phyloP scores from a whole-genome alignment of 2,888 invertebrate genomes.

The Drosophila tanythrix region DNA sequence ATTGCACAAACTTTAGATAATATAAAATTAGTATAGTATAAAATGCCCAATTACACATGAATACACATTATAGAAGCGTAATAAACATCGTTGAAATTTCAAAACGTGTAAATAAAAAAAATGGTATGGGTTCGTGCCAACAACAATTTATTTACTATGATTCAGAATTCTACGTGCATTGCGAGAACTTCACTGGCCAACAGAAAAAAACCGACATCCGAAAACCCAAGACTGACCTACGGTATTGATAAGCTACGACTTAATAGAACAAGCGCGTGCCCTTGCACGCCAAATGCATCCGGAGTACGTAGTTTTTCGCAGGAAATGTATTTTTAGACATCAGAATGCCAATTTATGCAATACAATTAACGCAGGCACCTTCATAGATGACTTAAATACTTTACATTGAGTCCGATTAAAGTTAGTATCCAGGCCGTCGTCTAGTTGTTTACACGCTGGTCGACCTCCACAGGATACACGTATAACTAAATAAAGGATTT shows the following conservation, averaged over 20 bases:
- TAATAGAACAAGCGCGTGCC: constrained; percentile 51
- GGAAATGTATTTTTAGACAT: constrained; percentile 24
- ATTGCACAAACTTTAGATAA: constrained; percentile 16
- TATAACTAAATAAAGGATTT: background rate
- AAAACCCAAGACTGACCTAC: background rate
- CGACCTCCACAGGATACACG: constrained; percentile 9
- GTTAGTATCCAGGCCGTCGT: constrained; percentile 57
- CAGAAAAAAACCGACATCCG: background rate
- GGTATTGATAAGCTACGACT: constrained; percentile 32
- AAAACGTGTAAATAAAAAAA: constrained; percentile 37
- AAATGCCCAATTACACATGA: constrained; percentile 10
- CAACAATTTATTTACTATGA: constrained; percentile 1
- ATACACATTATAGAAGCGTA: constrained; percentile 12
- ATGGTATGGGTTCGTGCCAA: constrained; percentile 31
- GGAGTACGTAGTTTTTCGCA: constrained; percentile 13
- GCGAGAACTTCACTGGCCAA: constrained; percentile 7
- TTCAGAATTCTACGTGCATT: constrained; percentile 21
- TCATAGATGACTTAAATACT: constrained; percentile 54
- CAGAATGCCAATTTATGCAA: constrained; percentile 41
- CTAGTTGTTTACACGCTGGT: constrained; percentile 19
- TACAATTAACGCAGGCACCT: background rate
- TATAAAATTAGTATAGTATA: constrained; percentile 1
- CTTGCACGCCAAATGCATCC: constrained; percentile 37
- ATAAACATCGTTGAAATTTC: constrained; percentile 59
- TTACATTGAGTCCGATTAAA: background rate